Percentiles rank a stretch among this genome's conserved stretches.
These are phyloP conservation scores for Drosophila algonquin DNA, from an alignment of 2,888 invertebrate genomes.

Conservation along the genomic window DNA sequence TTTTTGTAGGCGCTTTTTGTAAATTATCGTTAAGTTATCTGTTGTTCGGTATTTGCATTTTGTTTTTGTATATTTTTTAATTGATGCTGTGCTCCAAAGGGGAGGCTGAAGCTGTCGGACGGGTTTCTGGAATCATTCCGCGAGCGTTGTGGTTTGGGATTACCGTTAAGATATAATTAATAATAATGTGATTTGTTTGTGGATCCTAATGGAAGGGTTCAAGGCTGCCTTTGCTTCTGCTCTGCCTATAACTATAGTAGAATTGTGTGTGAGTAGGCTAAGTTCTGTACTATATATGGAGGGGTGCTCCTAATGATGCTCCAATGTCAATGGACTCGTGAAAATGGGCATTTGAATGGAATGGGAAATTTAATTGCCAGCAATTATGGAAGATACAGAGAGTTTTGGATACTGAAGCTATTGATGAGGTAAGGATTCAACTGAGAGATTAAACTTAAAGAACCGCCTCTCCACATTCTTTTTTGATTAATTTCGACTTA, in stretches of 20 bases:
- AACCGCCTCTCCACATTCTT: neutral
- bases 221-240: constrained; percentile 49
- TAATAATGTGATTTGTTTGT: constrained; percentile 48
- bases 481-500: constrained; percentile 21
- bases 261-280: constrained; percentile 54
- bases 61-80: constrained; percentile 38
- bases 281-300: constrained; percentile 19
- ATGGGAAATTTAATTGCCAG: neutral
- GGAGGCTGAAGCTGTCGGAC: constrained; percentile 41
- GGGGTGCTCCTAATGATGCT: constrained; percentile 7
- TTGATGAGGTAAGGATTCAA: neutral
- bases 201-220: constrained; percentile 44
- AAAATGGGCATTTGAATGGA: neutral
- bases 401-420: neutral
- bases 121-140: constrained; percentile 55
- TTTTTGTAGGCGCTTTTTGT: constrained; percentile 56
- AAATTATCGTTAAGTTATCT: constrained; percentile 73
- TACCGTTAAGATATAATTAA: constrained; percentile 69
- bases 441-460: neutral
- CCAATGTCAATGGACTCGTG: neutral
- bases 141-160: constrained; percentile 36
- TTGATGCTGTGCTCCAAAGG: constrained; percentile 24
- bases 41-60: constrained; percentile 70
- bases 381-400: neutral
- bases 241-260: constrained; percentile 34